These are phyloP conservation scores for Trichogramma dendrolimi DNA, from an alignment of 2,888 invertebrate species.

Conservation along the genomic window DNA sequence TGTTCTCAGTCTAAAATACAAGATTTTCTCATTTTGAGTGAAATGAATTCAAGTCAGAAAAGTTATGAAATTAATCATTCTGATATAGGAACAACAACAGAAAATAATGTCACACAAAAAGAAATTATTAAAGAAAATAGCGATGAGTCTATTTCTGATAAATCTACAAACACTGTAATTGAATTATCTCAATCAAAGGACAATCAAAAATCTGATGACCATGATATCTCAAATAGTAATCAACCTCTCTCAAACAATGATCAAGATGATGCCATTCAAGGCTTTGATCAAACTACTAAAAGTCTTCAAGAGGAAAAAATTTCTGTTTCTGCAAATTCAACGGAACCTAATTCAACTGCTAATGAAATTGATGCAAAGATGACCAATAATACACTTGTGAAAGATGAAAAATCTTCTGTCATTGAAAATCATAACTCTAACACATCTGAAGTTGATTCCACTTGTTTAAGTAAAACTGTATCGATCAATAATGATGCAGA, in stretches of 20 bases:
- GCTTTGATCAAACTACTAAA: not conserved
- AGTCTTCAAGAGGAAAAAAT: not conserved
- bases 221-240: slow-evolving; percentile 6
- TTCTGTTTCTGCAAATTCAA: not conserved
- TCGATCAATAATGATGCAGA: too few species aligned
- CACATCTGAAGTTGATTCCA: too few species aligned
- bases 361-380: not conserved
- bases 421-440: too few species aligned
- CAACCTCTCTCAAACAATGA: slow-evolving; percentile 6
- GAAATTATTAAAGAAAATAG: not conserved
- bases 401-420: too few species aligned
- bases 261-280: not conserved
- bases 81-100: slow-evolving; percentile 4
- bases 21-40: slow-evolving; percentile 12
- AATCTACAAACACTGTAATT: slow-evolving; percentile 3
- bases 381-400: not conserved
- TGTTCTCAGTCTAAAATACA: slow-evolving; percentile 14
- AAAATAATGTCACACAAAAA: not conserved
- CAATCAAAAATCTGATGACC: slow-evolving; percentile 8
- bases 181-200: slow-evolving; percentile 10
- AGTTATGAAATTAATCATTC: slow-evolving; percentile 9
- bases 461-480: too few species aligned
- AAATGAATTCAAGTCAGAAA: slow-evolving; percentile 11
- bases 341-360: not conserved
- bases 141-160: slow-evolving; percentile 2